Evolutionary conservation across 2,797 vertebrate genomes (phyloP).

Genomic region (Sylvilagus floridanus): DNA sequence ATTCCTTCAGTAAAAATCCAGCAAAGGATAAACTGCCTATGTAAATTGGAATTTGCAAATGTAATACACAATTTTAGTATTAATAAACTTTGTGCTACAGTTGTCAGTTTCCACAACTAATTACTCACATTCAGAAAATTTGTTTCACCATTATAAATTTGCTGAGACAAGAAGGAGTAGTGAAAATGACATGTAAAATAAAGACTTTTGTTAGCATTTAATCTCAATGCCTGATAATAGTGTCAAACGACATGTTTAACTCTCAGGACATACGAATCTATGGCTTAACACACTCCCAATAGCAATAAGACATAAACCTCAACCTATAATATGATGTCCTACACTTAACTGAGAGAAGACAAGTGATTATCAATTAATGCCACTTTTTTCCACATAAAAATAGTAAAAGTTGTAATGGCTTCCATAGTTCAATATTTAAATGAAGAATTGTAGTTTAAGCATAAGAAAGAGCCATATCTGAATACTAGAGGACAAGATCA

Average conservation of each 20-base stretch:
- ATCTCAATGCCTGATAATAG: neutral
- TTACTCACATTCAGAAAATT: neutral
- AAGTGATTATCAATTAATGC: neutral
- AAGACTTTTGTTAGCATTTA: neutral
- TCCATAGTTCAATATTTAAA: neutral
- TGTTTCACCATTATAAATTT: neutral
- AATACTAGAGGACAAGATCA: neutral
- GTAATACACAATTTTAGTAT: neutral
- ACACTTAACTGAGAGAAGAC: neutral
- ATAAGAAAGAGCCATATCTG: neutral
- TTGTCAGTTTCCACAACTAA: neutral
- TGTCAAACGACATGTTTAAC: neutral
- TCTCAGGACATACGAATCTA: neutral
- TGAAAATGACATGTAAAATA: neutral
- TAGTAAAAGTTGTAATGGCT: neutral
- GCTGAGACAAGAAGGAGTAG: neutral
- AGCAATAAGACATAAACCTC: neutral
- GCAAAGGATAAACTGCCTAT: neutral
- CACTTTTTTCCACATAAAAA: neutral
- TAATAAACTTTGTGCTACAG: neutral
- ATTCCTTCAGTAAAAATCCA: too few relatives aligned
- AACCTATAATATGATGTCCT: neutral
- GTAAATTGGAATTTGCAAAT: neutral
- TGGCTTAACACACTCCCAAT: neutral
- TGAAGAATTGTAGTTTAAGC: neutral